Evolutionary conservation across 1,140 invertebrate genomes (phyloP).

Genomic region (Lepidostoma basale): DNA sequence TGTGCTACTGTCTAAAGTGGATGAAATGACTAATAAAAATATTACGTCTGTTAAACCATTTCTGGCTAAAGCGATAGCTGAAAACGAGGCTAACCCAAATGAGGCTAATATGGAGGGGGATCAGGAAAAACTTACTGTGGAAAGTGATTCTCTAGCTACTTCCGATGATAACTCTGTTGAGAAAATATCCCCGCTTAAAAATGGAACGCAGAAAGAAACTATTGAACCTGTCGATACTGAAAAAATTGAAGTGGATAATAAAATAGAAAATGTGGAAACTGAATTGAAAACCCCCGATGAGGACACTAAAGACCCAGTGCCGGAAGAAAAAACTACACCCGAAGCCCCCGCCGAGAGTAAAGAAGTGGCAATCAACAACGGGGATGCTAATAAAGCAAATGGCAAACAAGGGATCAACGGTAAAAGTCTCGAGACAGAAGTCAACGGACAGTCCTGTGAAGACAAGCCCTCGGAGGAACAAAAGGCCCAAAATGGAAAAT

Average conservation of each 20-base stretch:
- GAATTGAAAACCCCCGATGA: no score
- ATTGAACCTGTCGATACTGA: no score
- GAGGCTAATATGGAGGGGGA: not conserved
- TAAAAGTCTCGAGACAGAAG: conserved; percentile 10
- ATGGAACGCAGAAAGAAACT: conserved; percentile 14
- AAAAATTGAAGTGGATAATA: no score
- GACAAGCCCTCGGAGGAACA: not conserved
- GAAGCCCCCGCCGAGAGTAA: conserved; percentile 1
- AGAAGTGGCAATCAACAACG: not conserved
- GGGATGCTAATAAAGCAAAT: conserved; percentile 5
- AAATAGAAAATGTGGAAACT: no score
- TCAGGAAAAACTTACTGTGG: not conserved
- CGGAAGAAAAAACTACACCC: not conserved
- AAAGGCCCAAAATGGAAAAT: conserved; percentile 11
- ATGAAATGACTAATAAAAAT: conserved; percentile 28
- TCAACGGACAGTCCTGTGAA: not conserved
- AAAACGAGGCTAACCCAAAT: conserved; percentile 7
- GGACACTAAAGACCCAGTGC: not conserved
- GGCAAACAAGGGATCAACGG: conserved; percentile 24
- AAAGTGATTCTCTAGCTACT: not conserved
- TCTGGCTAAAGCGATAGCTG: conserved; percentile 24
- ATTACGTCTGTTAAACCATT: conserved; percentile 13
- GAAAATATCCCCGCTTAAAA: not conserved
- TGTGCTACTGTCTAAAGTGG: conserved; percentile 40
- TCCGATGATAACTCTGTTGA: not conserved